These are phyloP conservation scores for Melieria crassipennis DNA, from an alignment of 2,888 invertebrate genomes.

Conservation along the genomic window DNA sequence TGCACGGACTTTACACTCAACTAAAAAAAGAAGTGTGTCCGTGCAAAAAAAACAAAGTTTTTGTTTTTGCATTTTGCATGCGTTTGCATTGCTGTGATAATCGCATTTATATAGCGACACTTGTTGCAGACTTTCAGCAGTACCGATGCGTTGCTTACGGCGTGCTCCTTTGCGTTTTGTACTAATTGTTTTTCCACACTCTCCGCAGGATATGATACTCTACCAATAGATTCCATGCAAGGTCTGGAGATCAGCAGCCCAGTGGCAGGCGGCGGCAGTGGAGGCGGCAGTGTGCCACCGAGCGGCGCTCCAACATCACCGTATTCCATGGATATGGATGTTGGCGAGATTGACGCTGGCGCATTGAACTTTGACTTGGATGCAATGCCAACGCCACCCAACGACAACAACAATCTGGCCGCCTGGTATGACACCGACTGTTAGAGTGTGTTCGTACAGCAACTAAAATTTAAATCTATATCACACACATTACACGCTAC, in stretches of 20 bases:
- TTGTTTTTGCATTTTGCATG: too few species aligned
- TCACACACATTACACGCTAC: too few species aligned
- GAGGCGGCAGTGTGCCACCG: slow-evolving; percentile 58
- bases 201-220: slow-evolving; percentile 89
- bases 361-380: slow-evolving; percentile 83
- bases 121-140: too few species aligned
- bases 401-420: slow-evolving; percentile 90
- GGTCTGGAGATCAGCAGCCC: slow-evolving; percentile 85
- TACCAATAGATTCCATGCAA: slow-evolving; percentile 97
- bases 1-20: too few species aligned
- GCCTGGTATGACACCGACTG: slow-evolving; percentile 99
- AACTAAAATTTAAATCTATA: too few species aligned
- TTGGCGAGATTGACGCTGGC: slow-evolving; percentile 78
- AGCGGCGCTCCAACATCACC: slow-evolving; percentile 66
- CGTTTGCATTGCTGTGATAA: too few species aligned
- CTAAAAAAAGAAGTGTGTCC: too few species aligned
- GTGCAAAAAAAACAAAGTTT: too few species aligned
- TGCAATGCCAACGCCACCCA: slow-evolving; percentile 82
- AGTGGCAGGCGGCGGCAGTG: slow-evolving; percentile 54
- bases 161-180: background rate
- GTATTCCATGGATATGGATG: slow-evolving; percentile 92
- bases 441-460: slow-evolving; percentile 63
- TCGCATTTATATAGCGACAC: too few species aligned
- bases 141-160: too few species aligned
- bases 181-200: slow-evolving; percentile 28